phyloP scores from a whole-genome alignment of 2,797 vertebrate genomes.

The Oreortyx pictus region DNA sequence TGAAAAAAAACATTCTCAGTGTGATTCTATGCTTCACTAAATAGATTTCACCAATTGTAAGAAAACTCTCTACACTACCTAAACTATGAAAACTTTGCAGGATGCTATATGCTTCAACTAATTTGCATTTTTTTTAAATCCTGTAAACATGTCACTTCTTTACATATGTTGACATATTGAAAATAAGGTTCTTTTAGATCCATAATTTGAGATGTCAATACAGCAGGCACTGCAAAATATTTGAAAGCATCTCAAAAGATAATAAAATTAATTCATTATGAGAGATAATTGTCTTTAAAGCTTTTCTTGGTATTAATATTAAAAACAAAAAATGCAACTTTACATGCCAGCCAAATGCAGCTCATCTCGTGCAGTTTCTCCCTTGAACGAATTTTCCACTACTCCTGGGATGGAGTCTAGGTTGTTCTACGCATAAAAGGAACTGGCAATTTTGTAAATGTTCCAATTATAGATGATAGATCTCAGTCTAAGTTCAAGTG shows the following conservation, averaged over 20 bases:
- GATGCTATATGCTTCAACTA: neutral
- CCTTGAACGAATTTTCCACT: neutral
- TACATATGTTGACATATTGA: neutral
- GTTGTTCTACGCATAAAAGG: neutral
- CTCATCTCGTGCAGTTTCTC: neutral
- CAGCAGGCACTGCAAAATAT: neutral
- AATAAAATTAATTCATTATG: neutral
- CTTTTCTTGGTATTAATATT: neutral
- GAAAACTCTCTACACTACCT: neutral
- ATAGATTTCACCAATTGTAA: neutral
- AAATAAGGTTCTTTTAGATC: neutral
- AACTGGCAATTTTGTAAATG: neutral
- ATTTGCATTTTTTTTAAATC: neutral
- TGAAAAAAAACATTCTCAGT: neutral
- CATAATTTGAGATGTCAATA: neutral
- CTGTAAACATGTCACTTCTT: neutral
- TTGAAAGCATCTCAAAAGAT: neutral
- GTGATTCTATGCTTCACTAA: neutral
- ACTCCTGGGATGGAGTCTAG: neutral
- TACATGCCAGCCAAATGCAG: neutral
- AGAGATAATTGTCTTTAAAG: neutral
- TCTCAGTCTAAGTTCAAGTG: fast-evolving
- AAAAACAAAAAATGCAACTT: neutral
- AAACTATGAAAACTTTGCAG: neutral
- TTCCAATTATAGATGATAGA: neutral